Conservation (phyloP, 2,888 invertebrate genomes). For the Hyles lineata region DNA sequence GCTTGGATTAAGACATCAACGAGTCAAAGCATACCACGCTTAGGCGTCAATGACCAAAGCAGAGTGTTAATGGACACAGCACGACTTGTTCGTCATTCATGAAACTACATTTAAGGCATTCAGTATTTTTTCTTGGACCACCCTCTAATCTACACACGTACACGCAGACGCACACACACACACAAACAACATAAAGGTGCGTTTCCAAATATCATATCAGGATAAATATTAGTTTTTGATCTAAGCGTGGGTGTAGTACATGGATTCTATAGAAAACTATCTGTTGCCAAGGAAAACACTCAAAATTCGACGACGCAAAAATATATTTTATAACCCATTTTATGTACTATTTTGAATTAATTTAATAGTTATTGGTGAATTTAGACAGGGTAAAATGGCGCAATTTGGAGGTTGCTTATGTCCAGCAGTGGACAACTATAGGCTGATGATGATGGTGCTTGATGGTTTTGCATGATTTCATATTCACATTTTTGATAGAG, state of each 20-base stretch:
- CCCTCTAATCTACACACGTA: constrained; percentile 23
- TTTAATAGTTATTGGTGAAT: not conserved
- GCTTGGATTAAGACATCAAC: not conserved
- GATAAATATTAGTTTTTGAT: constrained; percentile 24
- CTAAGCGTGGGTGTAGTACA: constrained; percentile 8
- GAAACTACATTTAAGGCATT: constrained; percentile 8
- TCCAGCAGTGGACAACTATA: too few species aligned
- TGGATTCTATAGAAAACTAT: not conserved
- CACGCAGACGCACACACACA: constrained; percentile 18
- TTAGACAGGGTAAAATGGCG: too few species aligned
- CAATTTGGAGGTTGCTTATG: too few species aligned
- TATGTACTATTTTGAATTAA: not conserved
- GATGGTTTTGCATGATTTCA: too few species aligned
- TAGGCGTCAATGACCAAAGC: constrained; percentile 4
- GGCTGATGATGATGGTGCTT: too few species aligned
- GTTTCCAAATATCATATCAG: constrained; percentile 23
- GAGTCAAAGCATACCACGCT: not conserved
- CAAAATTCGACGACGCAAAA: not conserved
- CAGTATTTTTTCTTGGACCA: constrained; percentile 16
- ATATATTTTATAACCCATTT: not conserved
- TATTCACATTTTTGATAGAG: too few species aligned
- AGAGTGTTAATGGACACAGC: constrained; percentile 11
- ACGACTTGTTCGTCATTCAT: constrained; percentile 20
- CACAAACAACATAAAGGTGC: constrained; percentile 31
- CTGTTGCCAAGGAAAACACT: not conserved